A percentile compares a stretch with the other conserved stretches of the same genome.
Evolutionary conservation across 2,797 vertebrate genomes (phyloP).

Genomic region (Oryzias dopingdopingensis): DNA sequence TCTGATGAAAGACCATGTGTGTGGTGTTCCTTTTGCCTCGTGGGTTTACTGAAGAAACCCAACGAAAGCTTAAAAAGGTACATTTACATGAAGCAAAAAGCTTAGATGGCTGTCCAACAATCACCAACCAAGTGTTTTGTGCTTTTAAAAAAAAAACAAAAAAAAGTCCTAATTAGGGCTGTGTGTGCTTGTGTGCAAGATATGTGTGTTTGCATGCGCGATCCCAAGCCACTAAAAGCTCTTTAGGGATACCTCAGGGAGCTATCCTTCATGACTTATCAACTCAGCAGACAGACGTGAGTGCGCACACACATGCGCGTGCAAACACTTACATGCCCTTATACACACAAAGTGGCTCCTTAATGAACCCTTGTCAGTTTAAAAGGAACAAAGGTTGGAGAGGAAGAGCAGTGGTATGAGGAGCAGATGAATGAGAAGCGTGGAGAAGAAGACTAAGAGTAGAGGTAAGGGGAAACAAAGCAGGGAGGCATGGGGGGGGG

Average conservation of each 20-base stretch:
- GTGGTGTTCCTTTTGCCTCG: conserved; percentile 4
- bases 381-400: conserved; percentile 65
- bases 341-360: conserved; percentile 55
- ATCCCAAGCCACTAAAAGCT: conserved; percentile 72
- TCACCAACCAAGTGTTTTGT: conserved; percentile 44
- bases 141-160: conserved; percentile 30
- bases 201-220: conserved; percentile 26
- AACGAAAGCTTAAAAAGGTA: conserved; percentile 20
- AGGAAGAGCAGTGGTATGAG: conserved; percentile 15
- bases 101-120: conserved; percentile 16
- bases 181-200: conserved; percentile 20
- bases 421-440: conserved; percentile 26
- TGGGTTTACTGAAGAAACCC: conserved; percentile 15
- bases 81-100: conserved; percentile 20
- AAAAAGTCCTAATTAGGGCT: conserved; percentile 41
- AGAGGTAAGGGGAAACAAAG: conserved; percentile 6
- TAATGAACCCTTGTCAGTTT: conserved; percentile 73
- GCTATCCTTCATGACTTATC: conserved; percentile 70
- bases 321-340: conserved; percentile 33
- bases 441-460: conserved; percentile 23
- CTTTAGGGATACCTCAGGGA: conserved; percentile 67
- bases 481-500: background rate
- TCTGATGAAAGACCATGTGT: conserved; percentile 3
- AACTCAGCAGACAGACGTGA: conserved; percentile 54
- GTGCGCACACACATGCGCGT: conserved; percentile 40